These are phyloP conservation scores for Brachyptera putata DNA, from an alignment of 2,888 invertebrate species.

Conservation along the genomic window DNA sequence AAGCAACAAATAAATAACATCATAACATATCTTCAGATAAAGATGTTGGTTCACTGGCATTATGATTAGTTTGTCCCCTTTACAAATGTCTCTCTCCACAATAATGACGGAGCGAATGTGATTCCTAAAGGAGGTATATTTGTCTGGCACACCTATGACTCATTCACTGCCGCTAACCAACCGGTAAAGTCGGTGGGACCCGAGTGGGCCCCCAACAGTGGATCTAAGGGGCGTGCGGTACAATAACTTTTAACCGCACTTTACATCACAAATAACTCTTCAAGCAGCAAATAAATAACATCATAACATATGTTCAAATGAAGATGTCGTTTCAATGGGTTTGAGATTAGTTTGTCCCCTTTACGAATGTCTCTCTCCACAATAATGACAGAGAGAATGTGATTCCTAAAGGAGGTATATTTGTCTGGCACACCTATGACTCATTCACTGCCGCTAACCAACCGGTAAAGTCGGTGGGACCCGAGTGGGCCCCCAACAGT, in stretches of 20 bases:
- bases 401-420: conserved; percentile 6
- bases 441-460: conserved; percentile 34
- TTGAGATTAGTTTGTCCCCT: too few species aligned
- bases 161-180: conserved; percentile 34
- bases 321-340: too few species aligned
- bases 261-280: too few species aligned
- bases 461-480: conserved; percentile 34
- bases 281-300: too few species aligned
- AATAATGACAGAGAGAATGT: background rate
- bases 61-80: conserved; percentile 11
- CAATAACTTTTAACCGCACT: too few species aligned
- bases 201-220: conserved; percentile 28
- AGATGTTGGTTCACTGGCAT: too few species aligned
- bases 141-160: conserved; percentile 34
- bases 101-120: background rate
- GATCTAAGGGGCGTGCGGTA: conserved; percentile 35
- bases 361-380: background rate
- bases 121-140: conserved; percentile 15
- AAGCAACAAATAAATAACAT: too few species aligned
- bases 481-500: conserved; percentile 27
- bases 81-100: background rate
- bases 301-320: too few species aligned
- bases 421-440: conserved; percentile 34
- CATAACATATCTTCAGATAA: too few species aligned
- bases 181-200: conserved; percentile 33